Conservation (phyloP, 2,113 vertebrate species). For the Picathartes gymnocephalus region DNA sequence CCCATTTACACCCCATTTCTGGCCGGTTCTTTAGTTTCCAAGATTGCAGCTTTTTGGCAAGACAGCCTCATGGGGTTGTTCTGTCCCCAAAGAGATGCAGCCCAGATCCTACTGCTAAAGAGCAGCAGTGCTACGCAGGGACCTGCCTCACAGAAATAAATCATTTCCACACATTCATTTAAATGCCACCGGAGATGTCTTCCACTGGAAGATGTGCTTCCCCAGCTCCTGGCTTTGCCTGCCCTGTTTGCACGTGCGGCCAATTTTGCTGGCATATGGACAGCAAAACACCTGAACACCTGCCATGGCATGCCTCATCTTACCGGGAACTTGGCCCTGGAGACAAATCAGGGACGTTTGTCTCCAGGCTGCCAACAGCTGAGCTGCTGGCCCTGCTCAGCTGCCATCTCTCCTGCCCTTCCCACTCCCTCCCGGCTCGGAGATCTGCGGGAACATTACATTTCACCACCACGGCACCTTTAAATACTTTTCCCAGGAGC, state of each 20-base stretch:
- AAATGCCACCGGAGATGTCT: background rate
- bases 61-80: background rate
- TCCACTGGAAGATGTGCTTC: background rate
- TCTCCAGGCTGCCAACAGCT: background rate
- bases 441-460: accelerated
- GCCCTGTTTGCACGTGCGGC: accelerated
- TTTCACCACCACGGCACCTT: background rate
- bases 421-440: accelerated
- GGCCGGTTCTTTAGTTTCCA: background rate
- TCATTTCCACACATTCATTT: background rate
- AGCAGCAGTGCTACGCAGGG: background rate
- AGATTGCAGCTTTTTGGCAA: background rate
- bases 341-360: background rate
- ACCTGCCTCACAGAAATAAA: background rate
- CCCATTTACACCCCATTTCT: accelerated
- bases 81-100: background rate
- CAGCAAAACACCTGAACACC: background rate
- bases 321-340: accelerated
- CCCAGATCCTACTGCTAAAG: accelerated
- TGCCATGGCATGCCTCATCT: accelerated
- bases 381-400: background rate
- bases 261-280: accelerated
- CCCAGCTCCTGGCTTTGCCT: background rate
- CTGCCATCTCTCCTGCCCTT: background rate
- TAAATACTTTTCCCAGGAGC: background rate